These are phyloP conservation scores for Matsumyia berberina DNA, from an alignment of 2,888 invertebrate genomes.

Conservation along the genomic window DNA sequence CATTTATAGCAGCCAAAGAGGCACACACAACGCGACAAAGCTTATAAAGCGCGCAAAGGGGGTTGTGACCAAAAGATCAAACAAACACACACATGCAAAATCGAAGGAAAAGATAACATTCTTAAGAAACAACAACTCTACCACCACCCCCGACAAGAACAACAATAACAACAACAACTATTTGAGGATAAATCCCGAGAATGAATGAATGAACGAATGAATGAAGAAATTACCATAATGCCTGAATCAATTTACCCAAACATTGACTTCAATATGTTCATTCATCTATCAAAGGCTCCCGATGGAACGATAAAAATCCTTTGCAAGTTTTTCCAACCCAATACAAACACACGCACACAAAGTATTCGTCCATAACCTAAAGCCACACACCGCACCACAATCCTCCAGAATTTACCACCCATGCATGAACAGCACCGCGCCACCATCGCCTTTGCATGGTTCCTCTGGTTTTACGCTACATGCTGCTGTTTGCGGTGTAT, in stretches of 20 bases:
- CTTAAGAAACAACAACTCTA: background rate
- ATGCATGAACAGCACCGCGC: background rate
- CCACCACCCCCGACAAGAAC: too few relatives aligned
- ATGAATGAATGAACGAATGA: constrained; percentile 51
- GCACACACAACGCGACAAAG: background rate
- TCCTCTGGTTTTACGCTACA: background rate
- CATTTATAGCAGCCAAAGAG: constrained; percentile 34
- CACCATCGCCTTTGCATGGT: background rate
- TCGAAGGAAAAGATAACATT: background rate
- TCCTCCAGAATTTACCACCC: constrained; percentile 18
- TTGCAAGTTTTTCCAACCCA: constrained; percentile 30
- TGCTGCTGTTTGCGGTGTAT: background rate
- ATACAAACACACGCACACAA: background rate
- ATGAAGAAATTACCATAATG: constrained; percentile 69
- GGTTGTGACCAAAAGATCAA: background rate
- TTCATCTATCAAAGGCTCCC: constrained; percentile 67
- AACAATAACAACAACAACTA: constrained; percentile 1
- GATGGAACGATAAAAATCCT: constrained; percentile 56
- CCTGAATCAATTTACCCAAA: constrained; percentile 69
- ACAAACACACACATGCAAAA: constrained; percentile 12
- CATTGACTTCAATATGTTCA: constrained; percentile 67
- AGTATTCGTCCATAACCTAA: background rate
- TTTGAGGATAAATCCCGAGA: constrained; percentile 36
- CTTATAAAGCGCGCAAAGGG: background rate
- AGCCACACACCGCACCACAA: constrained; percentile 19